Evolutionary conservation across 2,888 invertebrate species (phyloP).

Genomic region (Baccha elongata): DNA sequence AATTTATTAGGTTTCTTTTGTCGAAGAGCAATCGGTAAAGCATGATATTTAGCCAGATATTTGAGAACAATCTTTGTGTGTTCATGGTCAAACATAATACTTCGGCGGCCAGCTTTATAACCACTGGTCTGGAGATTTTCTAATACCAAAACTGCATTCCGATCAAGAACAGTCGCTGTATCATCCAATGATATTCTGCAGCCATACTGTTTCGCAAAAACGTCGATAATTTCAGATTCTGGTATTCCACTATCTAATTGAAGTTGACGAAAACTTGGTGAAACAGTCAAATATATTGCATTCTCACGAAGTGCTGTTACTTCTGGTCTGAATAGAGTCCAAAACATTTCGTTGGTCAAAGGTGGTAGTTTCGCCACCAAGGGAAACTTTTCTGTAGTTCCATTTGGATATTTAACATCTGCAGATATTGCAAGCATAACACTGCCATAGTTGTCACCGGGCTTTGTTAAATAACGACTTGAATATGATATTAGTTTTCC

Average conservation of each 20-base stretch:
- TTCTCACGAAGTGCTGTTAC: slow-evolving; percentile 85
- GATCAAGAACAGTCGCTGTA: slow-evolving; percentile 81
- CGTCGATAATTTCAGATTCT: slow-evolving; percentile 81
- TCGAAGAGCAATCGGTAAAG: slow-evolving; percentile 84
- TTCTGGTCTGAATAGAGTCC: slow-evolving; percentile 84
- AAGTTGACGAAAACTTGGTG: slow-evolving; percentile 83
- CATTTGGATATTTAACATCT: slow-evolving; percentile 77
- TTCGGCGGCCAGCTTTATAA: slow-evolving; percentile 83
- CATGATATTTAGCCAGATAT: slow-evolving; percentile 84
- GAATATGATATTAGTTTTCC: slow-evolving; percentile 80
- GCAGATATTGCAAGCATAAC: slow-evolving; percentile 83
- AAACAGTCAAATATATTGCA: slow-evolving; percentile 83
- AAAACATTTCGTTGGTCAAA: slow-evolving; percentile 83
- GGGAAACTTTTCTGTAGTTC: slow-evolving; percentile 79
- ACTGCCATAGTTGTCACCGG: slow-evolving; percentile 86
- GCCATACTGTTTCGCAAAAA: slow-evolving; percentile 84
- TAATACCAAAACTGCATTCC: slow-evolving; percentile 84
- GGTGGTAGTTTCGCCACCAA: slow-evolving; percentile 85
- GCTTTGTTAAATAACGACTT: slow-evolving; percentile 82
- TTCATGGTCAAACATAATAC: slow-evolving; percentile 83
- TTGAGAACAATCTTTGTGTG: slow-evolving; percentile 83
- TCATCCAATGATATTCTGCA: slow-evolving; percentile 82
- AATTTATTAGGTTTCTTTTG: slow-evolving; percentile 82
- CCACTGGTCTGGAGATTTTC: slow-evolving; percentile 84
- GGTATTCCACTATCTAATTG: slow-evolving; percentile 83